Conservation (phyloP, 2,113 vertebrate genomes). For the Hemicordylus capensis region DNA sequence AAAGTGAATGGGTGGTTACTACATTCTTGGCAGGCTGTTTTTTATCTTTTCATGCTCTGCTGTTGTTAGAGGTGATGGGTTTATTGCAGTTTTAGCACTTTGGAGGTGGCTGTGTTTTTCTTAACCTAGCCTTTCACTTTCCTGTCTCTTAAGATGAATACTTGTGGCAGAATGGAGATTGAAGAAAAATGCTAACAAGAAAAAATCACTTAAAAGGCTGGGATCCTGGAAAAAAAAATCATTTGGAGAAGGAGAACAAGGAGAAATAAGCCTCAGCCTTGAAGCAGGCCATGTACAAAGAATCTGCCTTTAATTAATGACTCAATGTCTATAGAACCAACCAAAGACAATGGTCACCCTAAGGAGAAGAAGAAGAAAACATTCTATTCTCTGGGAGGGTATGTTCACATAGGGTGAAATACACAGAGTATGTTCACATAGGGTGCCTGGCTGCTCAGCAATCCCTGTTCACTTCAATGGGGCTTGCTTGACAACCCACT, state of each 20-base stretch:
- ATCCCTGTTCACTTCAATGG: constrained; percentile 7
- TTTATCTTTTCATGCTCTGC: constrained; percentile 91
- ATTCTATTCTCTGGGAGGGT: constrained; percentile 54
- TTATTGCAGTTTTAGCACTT: constrained; percentile 98
- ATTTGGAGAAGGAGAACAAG: constrained; percentile 62
- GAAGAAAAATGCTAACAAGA: constrained; percentile 63
- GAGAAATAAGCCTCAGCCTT: constrained; percentile 55
- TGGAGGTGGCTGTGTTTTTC: constrained; percentile 84
- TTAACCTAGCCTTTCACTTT: constrained; percentile 77
- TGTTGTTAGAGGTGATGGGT: constrained; percentile 98
- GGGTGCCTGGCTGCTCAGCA: neutral
- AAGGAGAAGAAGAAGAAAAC: constrained; percentile 73
- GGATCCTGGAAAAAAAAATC: constrained; percentile 62
- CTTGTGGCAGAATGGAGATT: constrained; percentile 64
- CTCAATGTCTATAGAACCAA: constrained; percentile 68
- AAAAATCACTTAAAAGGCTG: constrained; percentile 51
- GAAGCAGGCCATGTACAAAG: constrained; percentile 72
- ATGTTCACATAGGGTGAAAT: constrained; percentile 51
- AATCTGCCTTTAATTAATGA: constrained; percentile 76
- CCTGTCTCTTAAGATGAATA: constrained; percentile 69
- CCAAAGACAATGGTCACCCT: constrained; percentile 72
- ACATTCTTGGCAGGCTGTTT: constrained; percentile 88
- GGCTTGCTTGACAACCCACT: constrained; percentile 4
- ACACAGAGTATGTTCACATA: constrained; percentile 52
- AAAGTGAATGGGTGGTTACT: constrained; percentile 97